A percentile compares a stretch with the other conserved stretches of the same genome.
These are phyloP conservation scores for Paramormyrops kingsleyae DNA, from an alignment of 2,113 vertebrate genomes.

Conservation along the genomic window DNA sequence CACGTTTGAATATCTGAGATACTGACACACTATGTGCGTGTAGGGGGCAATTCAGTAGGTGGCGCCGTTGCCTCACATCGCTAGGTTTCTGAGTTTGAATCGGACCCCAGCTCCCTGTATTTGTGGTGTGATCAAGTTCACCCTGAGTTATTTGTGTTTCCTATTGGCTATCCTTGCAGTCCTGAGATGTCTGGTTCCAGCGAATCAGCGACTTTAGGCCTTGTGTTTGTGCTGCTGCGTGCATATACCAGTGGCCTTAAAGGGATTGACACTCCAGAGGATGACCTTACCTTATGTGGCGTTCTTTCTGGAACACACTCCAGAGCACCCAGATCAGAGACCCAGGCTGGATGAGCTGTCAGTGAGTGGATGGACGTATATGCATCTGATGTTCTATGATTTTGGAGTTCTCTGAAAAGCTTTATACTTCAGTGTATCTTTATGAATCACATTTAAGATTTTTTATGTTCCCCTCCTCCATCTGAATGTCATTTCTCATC, in stretches of 20 bases:
- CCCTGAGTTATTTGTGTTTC: background rate
- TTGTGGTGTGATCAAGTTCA: background rate
- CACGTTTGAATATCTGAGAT: background rate
- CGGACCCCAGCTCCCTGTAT: background rate
- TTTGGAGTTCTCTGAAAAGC: background rate
- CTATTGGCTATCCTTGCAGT: background rate
- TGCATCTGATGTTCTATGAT: background rate
- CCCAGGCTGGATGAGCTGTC: background rate
- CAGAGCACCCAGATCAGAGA: background rate
- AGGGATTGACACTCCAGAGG: background rate
- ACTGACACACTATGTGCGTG: background rate
- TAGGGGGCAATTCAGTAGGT: background rate
- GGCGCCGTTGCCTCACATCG: background rate
- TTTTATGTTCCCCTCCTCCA: background rate
- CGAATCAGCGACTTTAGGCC: background rate
- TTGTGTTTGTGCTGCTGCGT: background rate
- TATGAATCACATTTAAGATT: background rate
- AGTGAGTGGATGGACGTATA: background rate
- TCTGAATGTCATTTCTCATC: background rate
- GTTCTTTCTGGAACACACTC: background rate
- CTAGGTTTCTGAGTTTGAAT: background rate
- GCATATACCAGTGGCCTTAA: background rate
- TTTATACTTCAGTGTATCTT: background rate
- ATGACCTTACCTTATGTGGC: background rate
- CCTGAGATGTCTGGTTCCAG: background rate